These are phyloP conservation scores for Tethea ocularis DNA, from an alignment of 2,888 invertebrate species.

Conservation along the genomic window DNA sequence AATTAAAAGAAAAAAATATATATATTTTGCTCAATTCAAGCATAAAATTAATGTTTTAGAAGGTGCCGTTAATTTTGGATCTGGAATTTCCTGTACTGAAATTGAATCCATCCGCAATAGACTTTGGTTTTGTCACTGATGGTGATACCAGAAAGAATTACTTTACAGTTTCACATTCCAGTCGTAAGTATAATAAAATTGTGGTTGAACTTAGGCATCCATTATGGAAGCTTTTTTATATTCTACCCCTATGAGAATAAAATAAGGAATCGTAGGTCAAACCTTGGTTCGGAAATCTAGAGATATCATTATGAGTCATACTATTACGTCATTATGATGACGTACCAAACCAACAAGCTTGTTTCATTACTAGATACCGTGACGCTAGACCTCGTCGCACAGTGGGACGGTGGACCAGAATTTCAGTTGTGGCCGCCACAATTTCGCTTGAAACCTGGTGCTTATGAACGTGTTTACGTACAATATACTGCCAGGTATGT, in stretches of 20 bases:
- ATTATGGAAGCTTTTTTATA: no score
- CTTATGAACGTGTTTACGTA: constrained; percentile 46
- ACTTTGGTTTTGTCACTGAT: constrained; percentile 60
- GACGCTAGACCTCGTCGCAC: constrained; percentile 39
- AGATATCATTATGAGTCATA: no score
- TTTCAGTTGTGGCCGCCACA: constrained; percentile 51
- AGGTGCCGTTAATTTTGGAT: constrained; percentile 50
- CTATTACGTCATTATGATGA: no score
- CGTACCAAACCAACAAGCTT: background rate
- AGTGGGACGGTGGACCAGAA: constrained; percentile 45
- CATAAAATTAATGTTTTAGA: constrained; percentile 32
- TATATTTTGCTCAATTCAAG: no score
- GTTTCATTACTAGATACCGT: constrained; percentile 32
- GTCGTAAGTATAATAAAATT: constrained; percentile 57
- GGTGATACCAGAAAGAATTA: constrained; percentile 59
- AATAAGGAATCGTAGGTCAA: no score
- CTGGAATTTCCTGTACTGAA: constrained; percentile 55
- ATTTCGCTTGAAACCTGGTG: constrained; percentile 42
- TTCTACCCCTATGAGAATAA: no score
- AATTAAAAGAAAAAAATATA: no score
- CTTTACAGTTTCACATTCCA: constrained; percentile 61
- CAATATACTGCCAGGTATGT: constrained; percentile 58
- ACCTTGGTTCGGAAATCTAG: no score
- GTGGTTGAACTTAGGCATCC: no score
- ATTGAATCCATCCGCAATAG: constrained; percentile 44